phyloP scores from a whole-genome alignment of 2,113 vertebrate species.

The Loxodonta africana region DNA sequence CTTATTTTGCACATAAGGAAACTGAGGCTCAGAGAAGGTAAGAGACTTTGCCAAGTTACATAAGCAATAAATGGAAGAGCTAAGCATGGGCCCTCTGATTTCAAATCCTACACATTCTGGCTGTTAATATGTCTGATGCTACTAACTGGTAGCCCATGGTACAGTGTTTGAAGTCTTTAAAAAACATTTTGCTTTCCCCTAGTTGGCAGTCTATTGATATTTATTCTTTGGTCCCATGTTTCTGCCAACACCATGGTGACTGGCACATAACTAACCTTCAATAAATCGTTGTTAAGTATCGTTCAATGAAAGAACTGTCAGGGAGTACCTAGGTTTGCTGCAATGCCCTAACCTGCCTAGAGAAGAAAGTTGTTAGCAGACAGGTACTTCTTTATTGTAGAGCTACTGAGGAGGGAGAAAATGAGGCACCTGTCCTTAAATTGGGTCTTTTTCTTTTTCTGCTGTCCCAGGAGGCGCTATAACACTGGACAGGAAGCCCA shows the following conservation, averaged over 20 bases:
- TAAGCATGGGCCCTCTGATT: neutral
- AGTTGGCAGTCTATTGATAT: neutral
- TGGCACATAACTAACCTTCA: neutral
- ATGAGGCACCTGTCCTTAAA: neutral
- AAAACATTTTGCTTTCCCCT: slow-evolving; percentile 17
- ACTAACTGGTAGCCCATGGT: neutral
- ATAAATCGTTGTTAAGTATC: neutral
- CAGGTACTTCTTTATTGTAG: neutral
- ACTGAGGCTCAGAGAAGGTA: too few relatives aligned
- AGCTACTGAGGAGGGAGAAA: neutral
- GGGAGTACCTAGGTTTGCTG: neutral
- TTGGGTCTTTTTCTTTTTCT: neutral
- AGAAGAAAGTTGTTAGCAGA: neutral
- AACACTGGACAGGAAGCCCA: neutral
- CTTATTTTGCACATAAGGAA: slow-evolving; percentile 1
- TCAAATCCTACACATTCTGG: neutral
- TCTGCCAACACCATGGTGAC: slow-evolving; percentile 20
- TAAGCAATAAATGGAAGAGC: neutral
- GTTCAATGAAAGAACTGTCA: neutral
- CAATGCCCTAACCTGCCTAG: neutral
- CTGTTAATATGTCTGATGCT: neutral
- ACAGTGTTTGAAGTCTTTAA: neutral
- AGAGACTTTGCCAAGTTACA: neutral
- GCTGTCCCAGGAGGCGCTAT: slow-evolving; percentile 24
- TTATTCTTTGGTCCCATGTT: neutral